Base-by-base conservation (phyloP, 1,140 invertebrate genomes). In the Drosophila aff. region DNA sequence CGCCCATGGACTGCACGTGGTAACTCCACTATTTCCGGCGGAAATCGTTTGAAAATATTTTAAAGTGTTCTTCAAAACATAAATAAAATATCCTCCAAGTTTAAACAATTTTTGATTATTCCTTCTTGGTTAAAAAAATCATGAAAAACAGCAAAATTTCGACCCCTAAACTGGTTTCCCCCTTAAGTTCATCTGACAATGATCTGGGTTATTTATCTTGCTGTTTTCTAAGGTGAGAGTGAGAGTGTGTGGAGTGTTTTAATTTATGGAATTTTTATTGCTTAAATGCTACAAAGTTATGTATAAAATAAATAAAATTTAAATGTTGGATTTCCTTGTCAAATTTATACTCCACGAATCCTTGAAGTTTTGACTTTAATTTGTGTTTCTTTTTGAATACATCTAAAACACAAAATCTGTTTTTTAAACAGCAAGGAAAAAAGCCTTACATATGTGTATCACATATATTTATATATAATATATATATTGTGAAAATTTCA, bases 191-290 rank as follows among this genome's bases (percentile, higher is more conserved):
- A 38, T 28, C 31, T 64, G 41, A 66, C 46, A 43, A 10, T 47
- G 49, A 38, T 47, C 41, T 62, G 31, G 58, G 58, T 23, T 40
- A 62, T 65, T 65, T 61, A 31, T 66, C 21, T 61, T 44, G 16
- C 11, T 10, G 13, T 57, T 23, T 26, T 5, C 15, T 43, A n/a
- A 64, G 36, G 31, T 36, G 44, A 15, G n/a, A 28, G 26, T 28
- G 23, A 23, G 23, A 28, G 13, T 23, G 5, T 23, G 13, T 21
- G 8, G 15, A 9, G 18, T 31, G 50, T 2, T 21, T 44, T 21
- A 31, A 46, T 60, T 15, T 46, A 21, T 43, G 4, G 7, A 2
- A 28, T 13, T 44, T 59, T 44, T 18, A 59, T 60, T 15, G 23
- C 1, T 26, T 49, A 18, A n/a, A 21, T 6, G 21, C n/a, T 53